Evolutionary conservation across 2,797 vertebrate genomes (phyloP), one percentile per base, ranked within the genome.

Genomic region (Phyllotis vaccarum): DNA sequence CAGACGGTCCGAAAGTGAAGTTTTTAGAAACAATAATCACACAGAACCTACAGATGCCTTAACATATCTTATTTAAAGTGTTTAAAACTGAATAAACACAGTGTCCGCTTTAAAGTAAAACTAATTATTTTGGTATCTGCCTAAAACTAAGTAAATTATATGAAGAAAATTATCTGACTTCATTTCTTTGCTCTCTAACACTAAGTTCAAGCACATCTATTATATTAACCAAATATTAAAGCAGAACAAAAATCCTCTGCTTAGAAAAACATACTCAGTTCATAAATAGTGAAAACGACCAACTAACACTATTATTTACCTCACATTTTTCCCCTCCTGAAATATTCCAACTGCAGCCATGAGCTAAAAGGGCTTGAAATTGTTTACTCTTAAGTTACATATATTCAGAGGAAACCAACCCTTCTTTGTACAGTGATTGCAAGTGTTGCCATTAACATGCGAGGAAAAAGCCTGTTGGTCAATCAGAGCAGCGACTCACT

Each of bases 181-280:
- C 95, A 96, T 96, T 96, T 97, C 95, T 95, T 75, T 95, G 89
- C 96, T 97, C 97, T 93, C 86, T 94, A 95, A 96, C 85, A 96
- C 85, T 94, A 96, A 89, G 60, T 91, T 94, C 76, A 98, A 89
- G 34, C 74, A 96, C 16, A 89, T 93, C 88, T 93, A 78, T 95
- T 96, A 5, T 75, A 58, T 64, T 96, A 93, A 89, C 31, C 37
- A 95, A 95, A 94, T 6, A 52, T 87, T 87, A 37, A 27, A 40
- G 75, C 89, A 91, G 90, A 90, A 92, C 56, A 91, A 16, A 56
- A 92, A 90, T 70, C 29, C 49, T 86, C 75, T 62, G n/a, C 40
- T 87, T 49, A 95, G 40, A 58, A 95, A 95, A 95, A 43, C 29
- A 43, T 75, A 56, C 86, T 87, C 76, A 52, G 43, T 86, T 60